Base-by-base conservation (phyloP, 1,140 invertebrate genomes). In the Ganaspis sp. region DNA sequence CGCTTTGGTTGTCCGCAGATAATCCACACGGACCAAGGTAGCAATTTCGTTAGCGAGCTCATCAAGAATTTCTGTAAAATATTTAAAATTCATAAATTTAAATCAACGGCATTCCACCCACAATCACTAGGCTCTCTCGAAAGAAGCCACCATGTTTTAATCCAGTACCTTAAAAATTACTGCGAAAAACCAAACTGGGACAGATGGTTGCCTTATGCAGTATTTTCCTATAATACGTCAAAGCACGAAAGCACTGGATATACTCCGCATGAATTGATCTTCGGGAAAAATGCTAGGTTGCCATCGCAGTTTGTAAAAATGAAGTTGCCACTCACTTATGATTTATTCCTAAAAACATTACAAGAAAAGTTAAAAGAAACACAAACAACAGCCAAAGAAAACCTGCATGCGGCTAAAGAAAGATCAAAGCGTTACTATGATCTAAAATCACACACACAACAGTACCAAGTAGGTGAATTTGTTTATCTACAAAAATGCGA, bases 101-200 rank as follows among this genome's bases (percentile, higher is more conserved):
- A 34, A 1, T n/a, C 70, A 5, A 21, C 70, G 1, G 70, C 40
- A 4, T 72, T 40, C 9, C 38, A 40, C 38, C 38, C 38, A 40
- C 38, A 40, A 9, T 21, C 38, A 19, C 19, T 49, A 9, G 70
- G 70, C 38, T 72, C 70, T n/a, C n/a, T 42, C 1, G 69, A 71
- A 40, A 42, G 69, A 40, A 40, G 69, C 37, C 69, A 42, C 12
- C 71, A 70, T 21, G 88, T 85, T 17, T 72, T 92, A 70, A 81
- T 75, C 21, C 88, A 91, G 45, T 90, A 90, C 81, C 45, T 90
- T 21, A 87, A 85, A 84, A 82, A 87, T 74, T 90, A 83, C 8
- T 74, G 84, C 58, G 76, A 87, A 69, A 84, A 87, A 78, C 79
- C 45, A 9, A 82, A 90, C 73, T 91, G 89, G 85, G 82, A 85